A percentile compares a stretch with the other conserved stretches of the same genome.
These are phyloP conservation scores for Caracal caracal DNA, from an alignment of 2,113 vertebrate species.

Conservation along the genomic window DNA sequence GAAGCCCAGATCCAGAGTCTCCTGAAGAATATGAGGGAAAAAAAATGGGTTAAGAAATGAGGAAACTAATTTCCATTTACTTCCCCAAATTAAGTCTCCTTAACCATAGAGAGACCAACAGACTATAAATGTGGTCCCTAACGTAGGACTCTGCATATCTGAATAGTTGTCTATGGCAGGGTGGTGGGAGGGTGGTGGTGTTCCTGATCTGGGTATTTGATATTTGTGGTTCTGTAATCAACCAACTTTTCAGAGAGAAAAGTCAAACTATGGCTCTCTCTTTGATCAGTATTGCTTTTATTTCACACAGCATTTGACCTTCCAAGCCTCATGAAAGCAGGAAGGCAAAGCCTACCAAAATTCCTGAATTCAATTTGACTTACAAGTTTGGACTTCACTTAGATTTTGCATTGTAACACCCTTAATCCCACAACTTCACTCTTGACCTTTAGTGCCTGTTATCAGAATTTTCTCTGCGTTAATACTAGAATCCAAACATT, in stretches of 20 bases:
- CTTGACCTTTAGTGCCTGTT: neutral
- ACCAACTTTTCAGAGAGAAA: neutral
- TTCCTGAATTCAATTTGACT: neutral
- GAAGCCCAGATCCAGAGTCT: neutral
- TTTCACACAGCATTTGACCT: neutral
- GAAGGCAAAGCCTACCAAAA: neutral
- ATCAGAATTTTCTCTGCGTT: neutral
- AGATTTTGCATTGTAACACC: neutral
- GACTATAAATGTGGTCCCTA: neutral
- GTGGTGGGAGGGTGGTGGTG: rapidly evolving
- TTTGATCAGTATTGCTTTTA: neutral
- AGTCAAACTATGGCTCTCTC: neutral
- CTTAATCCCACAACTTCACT: neutral
- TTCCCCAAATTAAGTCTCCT: neutral
- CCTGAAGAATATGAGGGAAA: neutral
- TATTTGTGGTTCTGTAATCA: neutral
- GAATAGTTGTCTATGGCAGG: neutral
- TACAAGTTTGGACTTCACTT: neutral
- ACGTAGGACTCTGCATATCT: too few species aligned
- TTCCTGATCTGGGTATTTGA: neutral
- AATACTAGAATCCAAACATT: neutral
- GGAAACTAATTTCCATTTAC: neutral
- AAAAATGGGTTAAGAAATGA: neutral
- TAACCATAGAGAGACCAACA: neutral
- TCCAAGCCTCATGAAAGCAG: neutral